phyloP scores from a whole-genome alignment of 2,797 vertebrate species.

The Loriculus beryllinus region DNA sequence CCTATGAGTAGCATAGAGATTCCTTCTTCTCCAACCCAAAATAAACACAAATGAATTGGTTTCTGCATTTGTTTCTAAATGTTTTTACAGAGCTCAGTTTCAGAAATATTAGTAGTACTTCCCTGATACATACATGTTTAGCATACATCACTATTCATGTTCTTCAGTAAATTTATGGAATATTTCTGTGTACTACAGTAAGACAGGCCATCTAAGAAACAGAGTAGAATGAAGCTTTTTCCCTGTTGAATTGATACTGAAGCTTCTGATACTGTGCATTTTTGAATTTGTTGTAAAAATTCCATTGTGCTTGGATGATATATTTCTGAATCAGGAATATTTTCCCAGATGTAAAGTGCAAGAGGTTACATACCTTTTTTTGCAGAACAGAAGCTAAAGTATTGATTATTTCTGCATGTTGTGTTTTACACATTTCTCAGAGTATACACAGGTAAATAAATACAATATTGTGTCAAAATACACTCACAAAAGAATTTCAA shows the following conservation, averaged over 20 bases:
- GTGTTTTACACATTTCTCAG: background rate
- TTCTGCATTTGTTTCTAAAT: background rate
- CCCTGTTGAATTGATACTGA: background rate
- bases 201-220: background rate
- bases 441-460: background rate
- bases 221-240: background rate
- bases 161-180: background rate
- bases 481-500: background rate
- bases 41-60: background rate
- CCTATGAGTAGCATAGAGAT: background rate
- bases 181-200: background rate
- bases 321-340: background rate
- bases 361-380: background rate
- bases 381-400: background rate
- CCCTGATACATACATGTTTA: background rate
- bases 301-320: background rate
- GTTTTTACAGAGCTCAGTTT: background rate
- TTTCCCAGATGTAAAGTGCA: background rate
- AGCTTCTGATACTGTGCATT: background rate
- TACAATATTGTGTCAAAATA: background rate
- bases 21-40: background rate
- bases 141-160: background rate
- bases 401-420: rapidly evolving
- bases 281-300: background rate
- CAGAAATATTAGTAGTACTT: background rate